A percentile compares a stretch with the other conserved stretches of the same genome.
phyloP scores from a whole-genome alignment of 64 coral and sea anemone genomes.

The Montipora capricornis region DNA sequence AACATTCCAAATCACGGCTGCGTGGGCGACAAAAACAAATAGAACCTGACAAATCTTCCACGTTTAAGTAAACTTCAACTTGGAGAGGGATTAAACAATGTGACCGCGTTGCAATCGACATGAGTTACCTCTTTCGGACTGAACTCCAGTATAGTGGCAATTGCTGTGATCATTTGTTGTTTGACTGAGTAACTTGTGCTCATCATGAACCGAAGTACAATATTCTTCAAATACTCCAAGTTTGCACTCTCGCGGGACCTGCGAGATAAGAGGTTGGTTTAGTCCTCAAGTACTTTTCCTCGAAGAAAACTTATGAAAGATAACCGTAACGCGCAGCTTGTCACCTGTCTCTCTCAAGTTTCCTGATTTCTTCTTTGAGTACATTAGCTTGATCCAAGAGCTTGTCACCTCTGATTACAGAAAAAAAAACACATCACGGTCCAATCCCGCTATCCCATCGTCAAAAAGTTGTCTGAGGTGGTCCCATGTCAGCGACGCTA shows the following conservation, averaged over 20 bases:
- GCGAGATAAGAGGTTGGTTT: background rate
- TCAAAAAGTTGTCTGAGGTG: too few species aligned
- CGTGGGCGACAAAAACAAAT: too few species aligned
- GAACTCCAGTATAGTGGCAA: slow-evolving; percentile 90
- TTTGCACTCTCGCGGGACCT: slow-evolving; percentile 98
- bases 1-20: too few species aligned
- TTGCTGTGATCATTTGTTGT: slow-evolving; percentile 95
- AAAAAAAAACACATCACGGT: background rate
- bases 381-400: slow-evolving; percentile 74
- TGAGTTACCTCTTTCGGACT: slow-evolving; percentile 91
- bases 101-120: background rate
- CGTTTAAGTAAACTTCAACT: too few species aligned
- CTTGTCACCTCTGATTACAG: slow-evolving; percentile 68
- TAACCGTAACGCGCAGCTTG: background rate
- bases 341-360: slow-evolving; percentile 95
- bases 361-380: slow-evolving; percentile 94
- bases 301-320: background rate
- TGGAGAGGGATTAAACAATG: too few species aligned
- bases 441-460: too few species aligned
- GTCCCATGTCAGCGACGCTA: too few species aligned
- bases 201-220: slow-evolving; percentile 90
- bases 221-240: slow-evolving; percentile 97
- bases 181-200: slow-evolving; percentile 92
- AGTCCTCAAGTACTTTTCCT: too few species aligned
- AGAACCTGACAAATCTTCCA: too few species aligned